Evolutionary conservation across 2,888 invertebrate species (phyloP), one percentile per base, ranked within the genome.

Genomic region (Ochropleura leucogaster): DNA sequence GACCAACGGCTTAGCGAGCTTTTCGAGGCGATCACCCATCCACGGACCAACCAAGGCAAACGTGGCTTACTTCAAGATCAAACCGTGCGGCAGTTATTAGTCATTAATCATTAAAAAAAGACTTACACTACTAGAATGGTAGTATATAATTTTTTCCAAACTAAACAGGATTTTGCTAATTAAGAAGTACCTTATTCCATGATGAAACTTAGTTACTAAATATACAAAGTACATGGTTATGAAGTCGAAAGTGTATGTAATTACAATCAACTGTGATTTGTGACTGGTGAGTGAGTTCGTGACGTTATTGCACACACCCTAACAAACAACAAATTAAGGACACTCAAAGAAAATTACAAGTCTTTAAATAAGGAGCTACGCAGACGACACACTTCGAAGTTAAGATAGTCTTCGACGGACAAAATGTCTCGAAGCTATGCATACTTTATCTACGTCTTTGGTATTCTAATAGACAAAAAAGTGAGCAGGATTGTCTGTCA

Each of bases 231-330:
- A 60, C 55, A 84, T 64, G 66, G 49, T 70, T 60, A 64, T 68
- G 69, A 20, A 53, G 51, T 80, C 74, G 30, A 80, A 67, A 69
- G 66, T 68, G 76, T 84, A 46, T 72, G 46, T 84, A 67, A 84
- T 82, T 81, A 84, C 59, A 74, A 80, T 75, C 66, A 76, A 75
- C 74, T n/a, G 74, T 72, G 80, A 68, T 70, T 68, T 65, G 83
- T 78, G 80, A 72, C 51, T 55, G 46, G 82, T 69, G 68, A 72
- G 74, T 74, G 70, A 80, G 40, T 68, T 65, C 44, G 74, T 82
- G 75, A 63, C 30, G 70, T 68, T 57, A 62, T 78, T 68, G 62
- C 64, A 71, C 66, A 79, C 69, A 68, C n/a, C 49, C 66, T 80
- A 51, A 72, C 55, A 67, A 60, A 79, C 55, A 62, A 42, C 47